phyloP scores from a whole-genome alignment of 2,888 invertebrate genomes.

The Leptarthrus brevirostris region DNA sequence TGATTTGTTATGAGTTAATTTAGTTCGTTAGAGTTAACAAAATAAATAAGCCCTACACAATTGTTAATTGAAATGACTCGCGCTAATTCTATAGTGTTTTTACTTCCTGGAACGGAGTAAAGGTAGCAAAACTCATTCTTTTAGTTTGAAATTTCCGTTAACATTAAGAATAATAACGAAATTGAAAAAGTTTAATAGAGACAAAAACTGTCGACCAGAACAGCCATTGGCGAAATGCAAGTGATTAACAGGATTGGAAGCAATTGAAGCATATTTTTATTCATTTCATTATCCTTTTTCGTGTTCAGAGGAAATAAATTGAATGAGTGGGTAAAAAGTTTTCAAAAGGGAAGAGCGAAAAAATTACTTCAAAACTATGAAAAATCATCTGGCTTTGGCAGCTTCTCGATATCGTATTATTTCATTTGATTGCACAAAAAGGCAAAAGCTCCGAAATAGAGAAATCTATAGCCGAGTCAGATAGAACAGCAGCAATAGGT shows the following conservation, averaged over 20 bases:
- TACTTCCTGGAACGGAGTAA: no score
- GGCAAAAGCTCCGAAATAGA: conserved; percentile 23
- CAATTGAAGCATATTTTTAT: conserved; percentile 10
- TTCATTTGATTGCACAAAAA: conserved; percentile 31
- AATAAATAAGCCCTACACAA: no score
- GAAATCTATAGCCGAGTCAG: background rate
- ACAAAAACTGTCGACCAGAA: no score
- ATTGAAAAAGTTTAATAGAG: no score
- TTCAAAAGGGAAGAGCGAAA: background rate
- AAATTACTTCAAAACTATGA: conserved; percentile 35
- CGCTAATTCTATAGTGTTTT: no score
- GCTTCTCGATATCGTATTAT: conserved; percentile 18
- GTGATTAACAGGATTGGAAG: conserved; percentile 7
- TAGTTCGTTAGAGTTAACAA: no score
- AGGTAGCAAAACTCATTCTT: no score
- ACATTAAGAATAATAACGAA: no score
- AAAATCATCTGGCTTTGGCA: conserved; percentile 33
- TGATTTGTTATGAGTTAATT: no score
- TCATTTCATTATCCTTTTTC: conserved; percentile 8
- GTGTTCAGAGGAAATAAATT: conserved; percentile 4
- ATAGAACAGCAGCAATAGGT: background rate
- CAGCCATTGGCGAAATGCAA: background rate
- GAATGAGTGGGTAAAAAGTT: conserved; percentile 31
- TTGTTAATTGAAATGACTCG: no score
- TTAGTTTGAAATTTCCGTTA: no score